A percentile compares a stretch with the other conserved stretches of the same genome.
Evolutionary conservation across 2,888 invertebrate genomes (phyloP).

Genomic region (Xestia rhomboidea): DNA sequence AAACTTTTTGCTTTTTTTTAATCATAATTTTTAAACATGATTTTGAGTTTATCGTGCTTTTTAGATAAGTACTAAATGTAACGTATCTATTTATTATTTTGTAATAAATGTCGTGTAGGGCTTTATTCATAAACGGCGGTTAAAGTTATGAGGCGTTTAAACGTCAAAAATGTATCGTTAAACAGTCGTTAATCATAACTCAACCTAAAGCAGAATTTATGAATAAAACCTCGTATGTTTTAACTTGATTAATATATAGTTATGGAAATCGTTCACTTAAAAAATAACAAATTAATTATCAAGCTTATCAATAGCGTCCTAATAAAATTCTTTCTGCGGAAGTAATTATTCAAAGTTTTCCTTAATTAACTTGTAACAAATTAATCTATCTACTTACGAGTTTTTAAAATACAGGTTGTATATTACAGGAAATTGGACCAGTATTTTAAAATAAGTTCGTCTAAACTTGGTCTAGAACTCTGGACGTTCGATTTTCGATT

Average conservation of each 20-base stretch:
- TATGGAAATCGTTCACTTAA: not conserved
- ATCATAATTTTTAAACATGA: not conserved
- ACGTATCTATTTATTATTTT: not conserved
- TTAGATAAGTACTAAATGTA: not conserved
- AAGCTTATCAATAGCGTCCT: not conserved
- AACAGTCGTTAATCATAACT: not conserved
- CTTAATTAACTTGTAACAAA: conserved; percentile 20
- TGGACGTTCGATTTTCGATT: conserved; percentile 69
- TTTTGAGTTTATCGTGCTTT: not conserved
- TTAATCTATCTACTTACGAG: not conserved
- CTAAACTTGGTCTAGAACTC: conserved; percentile 70
- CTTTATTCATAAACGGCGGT: not conserved
- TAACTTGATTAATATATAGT: not conserved
- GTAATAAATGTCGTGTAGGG: not conserved
- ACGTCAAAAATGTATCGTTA: not conserved
- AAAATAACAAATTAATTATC: not conserved
- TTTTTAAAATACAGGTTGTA: conserved; percentile 7
- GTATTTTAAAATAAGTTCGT: conserved; percentile 56
- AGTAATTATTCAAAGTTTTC: conserved; percentile 18
- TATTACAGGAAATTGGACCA: conserved; percentile 29
- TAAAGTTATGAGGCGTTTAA: not conserved
- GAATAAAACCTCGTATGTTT: not conserved
- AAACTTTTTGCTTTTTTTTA: not conserved
- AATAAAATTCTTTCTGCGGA: conserved; percentile 16
- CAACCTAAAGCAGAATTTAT: not conserved